A percentile compares a stretch with the other conserved stretches of the same genome.
phyloP scores from a whole-genome alignment of 2,797 vertebrate genomes.

The Allochrocebus solatus region DNA sequence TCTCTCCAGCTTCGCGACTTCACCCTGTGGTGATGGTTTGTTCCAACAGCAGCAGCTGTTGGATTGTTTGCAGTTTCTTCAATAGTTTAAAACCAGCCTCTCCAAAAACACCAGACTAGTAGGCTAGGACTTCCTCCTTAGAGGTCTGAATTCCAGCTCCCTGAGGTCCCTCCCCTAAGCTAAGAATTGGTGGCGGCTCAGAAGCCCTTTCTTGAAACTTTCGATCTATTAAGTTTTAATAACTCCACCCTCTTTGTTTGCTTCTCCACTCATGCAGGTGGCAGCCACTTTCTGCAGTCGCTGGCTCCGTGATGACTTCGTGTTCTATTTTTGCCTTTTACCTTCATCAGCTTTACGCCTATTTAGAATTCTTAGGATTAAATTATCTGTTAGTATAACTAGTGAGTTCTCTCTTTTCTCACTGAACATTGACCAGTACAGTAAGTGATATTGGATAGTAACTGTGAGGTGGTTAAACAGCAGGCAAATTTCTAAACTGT shows the following conservation, averaged over 20 bases:
- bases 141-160: neutral
- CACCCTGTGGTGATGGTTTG: neutral
- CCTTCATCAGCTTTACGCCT: neutral
- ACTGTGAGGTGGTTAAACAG: neutral
- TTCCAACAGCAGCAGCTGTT: neutral
- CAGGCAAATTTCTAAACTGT: neutral
- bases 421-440: neutral
- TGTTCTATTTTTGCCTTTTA: neutral
- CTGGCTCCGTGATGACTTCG: neutral
- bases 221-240: neutral
- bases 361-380: neutral
- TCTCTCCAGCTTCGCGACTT: neutral
- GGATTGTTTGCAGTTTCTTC: neutral
- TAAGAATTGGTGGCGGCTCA: neutral
- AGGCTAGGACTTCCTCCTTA: accelerated
- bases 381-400: neutral
- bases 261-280: neutral
- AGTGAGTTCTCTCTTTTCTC: neutral
- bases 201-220: neutral
- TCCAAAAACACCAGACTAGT: neutral
- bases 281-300: neutral
- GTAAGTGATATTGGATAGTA: neutral
- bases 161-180: neutral
- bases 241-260: neutral
- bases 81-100: neutral